phyloP scores from a whole-genome alignment of 1,140 invertebrate species.

The Lepidostoma basale region DNA sequence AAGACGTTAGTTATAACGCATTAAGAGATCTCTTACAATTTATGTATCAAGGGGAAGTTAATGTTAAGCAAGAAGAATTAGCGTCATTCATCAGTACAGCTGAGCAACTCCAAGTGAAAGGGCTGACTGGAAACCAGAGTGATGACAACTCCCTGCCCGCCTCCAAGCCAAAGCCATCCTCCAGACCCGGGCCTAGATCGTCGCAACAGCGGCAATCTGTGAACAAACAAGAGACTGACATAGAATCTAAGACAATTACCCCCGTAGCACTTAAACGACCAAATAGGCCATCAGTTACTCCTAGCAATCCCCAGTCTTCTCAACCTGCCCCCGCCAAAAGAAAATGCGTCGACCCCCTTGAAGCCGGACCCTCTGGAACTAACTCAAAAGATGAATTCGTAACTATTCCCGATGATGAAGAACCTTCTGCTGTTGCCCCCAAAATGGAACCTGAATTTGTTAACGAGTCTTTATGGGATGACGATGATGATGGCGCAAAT shows the following conservation, averaged over 20 bases:
- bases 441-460: slow-evolving; percentile 64
- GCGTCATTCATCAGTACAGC: slow-evolving; percentile 83
- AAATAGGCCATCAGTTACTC: slow-evolving; percentile 63
- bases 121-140: slow-evolving; percentile 70
- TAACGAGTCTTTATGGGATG: slow-evolving; percentile 61
- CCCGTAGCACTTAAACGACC: slow-evolving; percentile 63
- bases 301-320: slow-evolving; percentile 61
- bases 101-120: slow-evolving; percentile 84
- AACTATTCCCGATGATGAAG: slow-evolving; percentile 62
- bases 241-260: slow-evolving; percentile 63
- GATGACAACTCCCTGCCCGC: slow-evolving; percentile 62
- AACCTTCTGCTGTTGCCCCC: slow-evolving; percentile 59
- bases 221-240: slow-evolving; percentile 63
- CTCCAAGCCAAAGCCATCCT: slow-evolving; percentile 59
- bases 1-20: slow-evolving; percentile 78
- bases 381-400: slow-evolving; percentile 60
- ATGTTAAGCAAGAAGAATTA: slow-evolving; percentile 83
- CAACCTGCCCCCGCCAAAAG: slow-evolving; percentile 61
- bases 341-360: slow-evolving; percentile 62
- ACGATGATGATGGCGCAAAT: slow-evolving; percentile 61
- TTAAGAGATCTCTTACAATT: slow-evolving; percentile 81
- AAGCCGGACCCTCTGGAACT: slow-evolving; percentile 60
- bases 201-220: slow-evolving; percentile 63
- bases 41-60: slow-evolving; percentile 87
- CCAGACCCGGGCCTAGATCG: slow-evolving; percentile 62